phyloP scores from a whole-genome alignment of 2,797 vertebrate species.

The Phyllotis vaccarum region DNA sequence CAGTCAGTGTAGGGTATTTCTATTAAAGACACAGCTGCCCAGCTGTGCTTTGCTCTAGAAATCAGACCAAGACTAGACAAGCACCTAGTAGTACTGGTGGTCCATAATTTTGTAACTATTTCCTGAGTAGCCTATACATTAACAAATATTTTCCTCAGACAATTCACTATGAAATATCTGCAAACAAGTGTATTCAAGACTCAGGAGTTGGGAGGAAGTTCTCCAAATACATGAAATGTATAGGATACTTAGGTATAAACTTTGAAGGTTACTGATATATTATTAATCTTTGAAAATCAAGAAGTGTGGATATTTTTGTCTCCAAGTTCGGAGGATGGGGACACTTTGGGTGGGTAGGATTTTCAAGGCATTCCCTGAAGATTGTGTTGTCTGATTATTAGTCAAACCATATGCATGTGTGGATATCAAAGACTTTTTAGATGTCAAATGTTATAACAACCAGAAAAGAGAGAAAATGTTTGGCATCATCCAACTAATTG shows the following conservation, averaged over 20 bases:
- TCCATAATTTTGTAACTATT: not conserved
- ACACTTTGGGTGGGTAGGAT: not conserved
- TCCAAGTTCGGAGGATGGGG: not conserved
- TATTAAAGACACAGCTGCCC: not conserved
- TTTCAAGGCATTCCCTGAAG: not conserved
- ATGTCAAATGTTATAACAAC: not conserved
- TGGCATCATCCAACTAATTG: not conserved
- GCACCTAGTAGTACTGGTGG: not conserved
- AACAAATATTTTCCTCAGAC: not conserved
- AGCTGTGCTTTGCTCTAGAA: not conserved
- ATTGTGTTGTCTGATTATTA: not conserved
- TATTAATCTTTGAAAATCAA: not conserved
- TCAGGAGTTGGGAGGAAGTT: not conserved
- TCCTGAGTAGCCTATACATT: not conserved
- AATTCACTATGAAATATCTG: not conserved
- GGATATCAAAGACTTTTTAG: not conserved
- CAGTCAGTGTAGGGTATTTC: not conserved
- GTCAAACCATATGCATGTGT: not conserved
- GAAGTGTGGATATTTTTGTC: not conserved
- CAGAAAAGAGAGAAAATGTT: not conserved
- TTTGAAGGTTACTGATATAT: not conserved
- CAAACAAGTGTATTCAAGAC: slow-evolving; percentile 3
- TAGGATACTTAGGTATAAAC: slow-evolving; percentile 6
- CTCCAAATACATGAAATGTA: slow-evolving; percentile 15
- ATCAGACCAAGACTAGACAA: not conserved